Conservation (phyloP, 1,140 invertebrate genomes). For the Drosophila nigromelanica region DNA sequence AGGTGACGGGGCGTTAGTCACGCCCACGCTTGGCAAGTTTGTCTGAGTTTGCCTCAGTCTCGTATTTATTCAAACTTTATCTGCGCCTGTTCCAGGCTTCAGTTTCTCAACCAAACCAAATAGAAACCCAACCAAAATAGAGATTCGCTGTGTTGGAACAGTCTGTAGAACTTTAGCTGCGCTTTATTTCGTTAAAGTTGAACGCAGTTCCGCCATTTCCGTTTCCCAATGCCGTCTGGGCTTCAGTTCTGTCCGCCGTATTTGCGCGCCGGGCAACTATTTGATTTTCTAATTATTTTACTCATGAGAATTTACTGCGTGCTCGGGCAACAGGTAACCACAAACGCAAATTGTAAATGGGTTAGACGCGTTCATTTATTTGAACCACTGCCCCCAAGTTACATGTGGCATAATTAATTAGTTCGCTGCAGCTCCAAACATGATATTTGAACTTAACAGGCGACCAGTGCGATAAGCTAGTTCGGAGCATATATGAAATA, state of each 20-base stretch:
- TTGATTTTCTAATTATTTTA: slow-evolving; percentile 82
- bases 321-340: slow-evolving; percentile 64
- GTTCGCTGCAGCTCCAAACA: not conserved
- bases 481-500: slow-evolving; percentile 3
- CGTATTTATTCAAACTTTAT: not conserved
- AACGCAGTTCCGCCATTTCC: slow-evolving; percentile 52
- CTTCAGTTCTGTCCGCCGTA: slow-evolving; percentile 21
- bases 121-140: not conserved
- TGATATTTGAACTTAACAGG: not conserved
- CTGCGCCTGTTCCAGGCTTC: slow-evolving; percentile 4
- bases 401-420: slow-evolving; percentile 47
- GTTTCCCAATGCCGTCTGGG: no score
- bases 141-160: slow-evolving; percentile 8
- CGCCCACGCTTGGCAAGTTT: slow-evolving; percentile 6
- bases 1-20: slow-evolving; percentile 9
- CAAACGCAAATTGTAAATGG: slow-evolving; percentile 20
- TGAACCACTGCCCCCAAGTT: slow-evolving; percentile 48
- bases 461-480: not conserved
- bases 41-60: not conserved
- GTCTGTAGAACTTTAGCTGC: slow-evolving; percentile 28
- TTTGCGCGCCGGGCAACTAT: slow-evolving; percentile 33
- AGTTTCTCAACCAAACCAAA: not conserved
- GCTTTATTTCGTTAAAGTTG: slow-evolving; percentile 52
- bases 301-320: slow-evolving; percentile 75
- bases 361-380: slow-evolving; percentile 63